Evolutionary conservation across 2,113 vertebrate species (phyloP), one percentile per base, ranked within the genome.

Genomic region (Aegypius monachus): DNA sequence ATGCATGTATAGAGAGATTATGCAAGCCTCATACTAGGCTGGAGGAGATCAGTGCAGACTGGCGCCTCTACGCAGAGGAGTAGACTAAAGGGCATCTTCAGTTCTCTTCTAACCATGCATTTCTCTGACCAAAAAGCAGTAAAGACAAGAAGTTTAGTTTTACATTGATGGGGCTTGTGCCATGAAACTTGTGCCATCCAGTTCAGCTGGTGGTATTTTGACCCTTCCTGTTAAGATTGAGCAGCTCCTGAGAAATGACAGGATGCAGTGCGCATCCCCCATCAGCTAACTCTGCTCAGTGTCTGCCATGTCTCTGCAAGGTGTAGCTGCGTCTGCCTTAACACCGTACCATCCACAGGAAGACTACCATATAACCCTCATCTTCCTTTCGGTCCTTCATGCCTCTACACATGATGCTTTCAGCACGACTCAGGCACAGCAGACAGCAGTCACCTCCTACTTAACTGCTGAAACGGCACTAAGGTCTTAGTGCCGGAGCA

Each of bases 191-290:
- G 26, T 52, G 18, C 18, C 52, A 52, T 20, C 21, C 23, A 55
- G 15, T 31, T 79, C 36, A 74, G 11, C 43, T 68, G n/a, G 20
- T 53, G 11, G 16, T 22, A 47, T 47, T 66, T 59, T 31, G 31
- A 50, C 27, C 17, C 13, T 43, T 67, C 23, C 6, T 17, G 3
- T 27, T 26, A 53, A 67, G 45, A 56, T 62, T 32, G 36, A 73
- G n/a, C 18, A 23, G 8, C 10, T 71, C 47, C 42, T 11, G 17
- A 67, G 26, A 84, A 78, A 78, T 31, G 31, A 21, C 4, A 32
- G n/a, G 40, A 36, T 3, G 3, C 16, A 20, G 29, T 7, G 6
- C 15, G 4, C 50, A 34, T 8, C 3, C 14, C 8, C 21, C 2
- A 0, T 7, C 31, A 59, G 29, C 21, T 32, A 59, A n/a, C 16